Percentiles rank a stretch among this genome's conserved stretches.
These are phyloP conservation scores for Sebastolobus alascanus DNA, from an alignment of 2,797 vertebrate species.

Conservation along the genomic window DNA sequence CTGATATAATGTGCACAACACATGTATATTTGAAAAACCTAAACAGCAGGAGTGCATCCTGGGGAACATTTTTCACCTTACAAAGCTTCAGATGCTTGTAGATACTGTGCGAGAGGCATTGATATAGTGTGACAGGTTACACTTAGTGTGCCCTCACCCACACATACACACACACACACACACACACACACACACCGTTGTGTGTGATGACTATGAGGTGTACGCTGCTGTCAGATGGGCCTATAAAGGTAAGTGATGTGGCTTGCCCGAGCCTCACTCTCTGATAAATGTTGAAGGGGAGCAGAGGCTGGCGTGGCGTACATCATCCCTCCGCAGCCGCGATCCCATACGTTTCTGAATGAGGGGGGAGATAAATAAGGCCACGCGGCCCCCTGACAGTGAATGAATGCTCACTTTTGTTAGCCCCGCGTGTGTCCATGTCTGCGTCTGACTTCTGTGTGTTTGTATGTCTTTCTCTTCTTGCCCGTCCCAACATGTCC, in stretches of 20 bases:
- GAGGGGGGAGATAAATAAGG: constrained; percentile 73
- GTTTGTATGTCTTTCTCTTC: constrained; percentile 36
- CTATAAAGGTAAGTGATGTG: constrained; percentile 83
- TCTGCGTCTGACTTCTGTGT: constrained; percentile 1
- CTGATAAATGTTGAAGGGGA: constrained; percentile 77
- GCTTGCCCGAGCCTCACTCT: constrained; percentile 51
- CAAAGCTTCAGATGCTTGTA: constrained; percentile 31
- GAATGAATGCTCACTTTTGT: constrained; percentile 48
- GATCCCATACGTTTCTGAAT: constrained; percentile 60
- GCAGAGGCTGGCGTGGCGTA: constrained; percentile 66
- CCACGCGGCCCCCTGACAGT: constrained; percentile 24
- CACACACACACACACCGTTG: constrained; percentile 22
- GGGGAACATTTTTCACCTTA: constrained; percentile 13
- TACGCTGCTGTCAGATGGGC: constrained; percentile 68
- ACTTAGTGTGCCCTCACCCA: constrained; percentile 7
- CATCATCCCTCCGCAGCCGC: constrained; percentile 69
- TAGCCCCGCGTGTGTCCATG: constrained; percentile 36
- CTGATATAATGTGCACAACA: constrained; percentile 35
- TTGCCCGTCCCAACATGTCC: neutral
- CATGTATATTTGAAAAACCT: constrained; percentile 32
- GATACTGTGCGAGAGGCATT: constrained; percentile 20
- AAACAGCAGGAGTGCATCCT: constrained; percentile 28
- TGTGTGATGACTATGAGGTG: constrained; percentile 59
- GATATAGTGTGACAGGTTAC: constrained; percentile 51
- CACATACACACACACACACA: constrained; percentile 5